Evolutionary conservation across 2,113 vertebrate species (phyloP).

Genomic region (Todiramphus saurophagus): DNA sequence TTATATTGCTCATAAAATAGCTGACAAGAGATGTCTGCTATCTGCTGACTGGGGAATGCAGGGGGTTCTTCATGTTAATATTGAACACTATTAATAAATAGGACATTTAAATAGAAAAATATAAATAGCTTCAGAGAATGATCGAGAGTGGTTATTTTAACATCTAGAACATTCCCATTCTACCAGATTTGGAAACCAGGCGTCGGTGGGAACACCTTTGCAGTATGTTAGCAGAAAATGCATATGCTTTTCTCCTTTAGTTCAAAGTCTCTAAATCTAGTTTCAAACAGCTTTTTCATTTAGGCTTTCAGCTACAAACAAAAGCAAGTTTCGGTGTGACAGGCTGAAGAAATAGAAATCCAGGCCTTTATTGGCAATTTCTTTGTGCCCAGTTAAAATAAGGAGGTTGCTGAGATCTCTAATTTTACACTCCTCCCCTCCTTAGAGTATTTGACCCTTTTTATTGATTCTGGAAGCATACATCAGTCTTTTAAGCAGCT

Average conservation of each 20-base stretch:
- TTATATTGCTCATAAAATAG: conserved; percentile 16
- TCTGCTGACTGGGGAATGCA: neutral
- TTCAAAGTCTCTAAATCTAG: neutral
- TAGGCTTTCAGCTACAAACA: neutral
- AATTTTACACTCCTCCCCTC: neutral
- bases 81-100: conserved; percentile 28
- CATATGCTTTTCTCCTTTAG: neutral
- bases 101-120: conserved; percentile 14
- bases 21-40: conserved; percentile 39
- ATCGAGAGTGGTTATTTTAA: neutral
- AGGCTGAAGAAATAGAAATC: neutral
- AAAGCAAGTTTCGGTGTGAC: neutral
- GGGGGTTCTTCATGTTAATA: neutral
- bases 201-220: neutral
- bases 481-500: neutral
- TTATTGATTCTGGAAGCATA: neutral
- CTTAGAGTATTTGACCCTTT: neutral
- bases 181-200: neutral
- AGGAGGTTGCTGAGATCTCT: neutral
- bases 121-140: conserved; percentile 9
- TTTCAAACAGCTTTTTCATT: neutral
- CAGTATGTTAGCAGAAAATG: neutral
- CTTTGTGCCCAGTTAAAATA: neutral
- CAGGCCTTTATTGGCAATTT: neutral
- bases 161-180: neutral